Evolutionary conservation across 2,797 vertebrate species (phyloP), one percentile per base, ranked within the genome.

Genomic region (Darevskia nairensis): DNA sequence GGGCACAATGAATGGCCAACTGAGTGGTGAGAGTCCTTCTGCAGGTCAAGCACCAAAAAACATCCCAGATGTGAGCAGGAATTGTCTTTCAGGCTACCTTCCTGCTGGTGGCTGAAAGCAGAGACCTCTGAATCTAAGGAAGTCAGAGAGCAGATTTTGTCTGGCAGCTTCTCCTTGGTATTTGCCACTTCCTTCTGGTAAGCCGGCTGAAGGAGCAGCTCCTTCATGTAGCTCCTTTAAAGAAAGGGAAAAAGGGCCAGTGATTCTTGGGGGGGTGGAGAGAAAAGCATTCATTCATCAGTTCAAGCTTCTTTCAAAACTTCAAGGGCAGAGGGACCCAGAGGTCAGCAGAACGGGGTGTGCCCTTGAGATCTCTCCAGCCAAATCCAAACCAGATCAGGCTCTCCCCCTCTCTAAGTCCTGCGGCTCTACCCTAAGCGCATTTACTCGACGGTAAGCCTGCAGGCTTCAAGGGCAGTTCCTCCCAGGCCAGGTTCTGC

Each of bases 101-200:
- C 85, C 0, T 9, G 82, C 8, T 5, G 74, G 27, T 1, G 72
- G 9, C 21, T 4, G 2, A 25, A 44, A 1, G 5, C 0, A 0
- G 64, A 55, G 0, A 4, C 55, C n/a, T 81, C 88, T 0, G 11
- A 41, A 15, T 25, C 23, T n/a, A 32, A 46, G 4, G 46, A 64
- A 3, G 39, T 3, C 1, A 7, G 1, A 1, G 89, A 23, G 0
- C 1, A 68, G 23, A 27, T 4, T 0, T 84, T 15, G 1, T 84
- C 77, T 1, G 59, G 10, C n/a, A 3, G 17, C 1, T 85, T 80
- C 68, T 85, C 82, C 29, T 3, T 21, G 0, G 25, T 0, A 2
- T 21, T 1, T 0, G 5, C 6, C 0, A 7, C 29, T 1, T 86
- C 46, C n/a, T 27, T 55, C 17, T 2, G 44, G 17, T 3, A 23